phyloP scores from a whole-genome alignment of 2,113 vertebrate species.

The Spilogale gracilis region DNA sequence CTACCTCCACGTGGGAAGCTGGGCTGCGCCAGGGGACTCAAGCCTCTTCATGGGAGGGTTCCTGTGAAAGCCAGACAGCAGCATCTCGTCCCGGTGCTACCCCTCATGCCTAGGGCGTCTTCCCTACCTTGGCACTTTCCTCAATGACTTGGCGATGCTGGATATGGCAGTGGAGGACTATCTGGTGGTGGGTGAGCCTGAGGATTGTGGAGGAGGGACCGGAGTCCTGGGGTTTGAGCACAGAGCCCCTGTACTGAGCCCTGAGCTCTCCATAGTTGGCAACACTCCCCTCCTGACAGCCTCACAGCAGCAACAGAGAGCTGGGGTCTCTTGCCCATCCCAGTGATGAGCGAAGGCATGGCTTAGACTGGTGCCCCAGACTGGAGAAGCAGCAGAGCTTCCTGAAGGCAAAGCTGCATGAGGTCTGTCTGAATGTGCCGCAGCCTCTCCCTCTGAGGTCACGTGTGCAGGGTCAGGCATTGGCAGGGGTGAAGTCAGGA shows the following conservation, averaged over 20 bases:
- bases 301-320: background rate
- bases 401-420: background rate
- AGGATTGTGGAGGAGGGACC: background rate
- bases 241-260: rapidly evolving
- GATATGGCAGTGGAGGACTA: too few species aligned
- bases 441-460: background rate
- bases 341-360: too few species aligned
- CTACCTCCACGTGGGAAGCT: background rate
- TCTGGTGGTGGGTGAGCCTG: too few species aligned
- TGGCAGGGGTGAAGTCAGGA: background rate
- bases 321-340: too few species aligned
- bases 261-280: background rate
- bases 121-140: background rate
- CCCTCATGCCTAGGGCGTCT: background rate
- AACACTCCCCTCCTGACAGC: too few species aligned
- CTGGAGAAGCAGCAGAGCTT: background rate
- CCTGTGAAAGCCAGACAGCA: background rate
- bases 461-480: too few species aligned
- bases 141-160: background rate
- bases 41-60: background rate
- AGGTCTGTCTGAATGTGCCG: background rate
- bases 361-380: background rate
- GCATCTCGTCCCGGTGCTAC: background rate
- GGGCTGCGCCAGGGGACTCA: background rate
- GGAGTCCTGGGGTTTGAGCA: background rate